These are phyloP conservation scores for Myotis findleyi DNA, from an alignment of 2,797 vertebrate genomes.

Conservation along the genomic window DNA sequence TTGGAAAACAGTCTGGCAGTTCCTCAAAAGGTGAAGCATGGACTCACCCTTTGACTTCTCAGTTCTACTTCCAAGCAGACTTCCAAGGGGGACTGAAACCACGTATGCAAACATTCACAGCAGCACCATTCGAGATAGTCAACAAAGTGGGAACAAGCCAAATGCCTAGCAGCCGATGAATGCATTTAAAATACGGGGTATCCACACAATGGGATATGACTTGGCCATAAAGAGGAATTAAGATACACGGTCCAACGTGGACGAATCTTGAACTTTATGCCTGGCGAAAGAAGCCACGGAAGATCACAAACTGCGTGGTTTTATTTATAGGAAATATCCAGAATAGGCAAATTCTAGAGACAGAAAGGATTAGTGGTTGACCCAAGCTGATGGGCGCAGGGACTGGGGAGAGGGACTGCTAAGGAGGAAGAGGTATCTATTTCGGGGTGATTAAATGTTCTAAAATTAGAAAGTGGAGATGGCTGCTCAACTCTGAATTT, in stretches of 20 bases:
- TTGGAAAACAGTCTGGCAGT: not conserved
- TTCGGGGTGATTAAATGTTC: not conserved
- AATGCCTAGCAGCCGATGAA: not conserved
- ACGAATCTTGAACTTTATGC: not conserved
- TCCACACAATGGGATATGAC: not conserved
- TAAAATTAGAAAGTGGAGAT: not conserved
- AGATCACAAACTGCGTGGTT: not conserved
- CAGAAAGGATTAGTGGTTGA: not conserved
- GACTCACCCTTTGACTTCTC: not conserved
- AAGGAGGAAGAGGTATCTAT: not conserved
- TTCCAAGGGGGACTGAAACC: not conserved
- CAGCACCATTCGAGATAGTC: not conserved
- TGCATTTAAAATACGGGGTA: not conserved
- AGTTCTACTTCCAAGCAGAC: not conserved
- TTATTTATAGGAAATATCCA: not conserved
- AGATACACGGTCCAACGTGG: rapidly evolving
- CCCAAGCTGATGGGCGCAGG: not conserved
- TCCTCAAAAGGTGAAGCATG: not conserved
- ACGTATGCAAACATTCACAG: not conserved
- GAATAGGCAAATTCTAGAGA: not conserved
- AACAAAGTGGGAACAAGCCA: not conserved
- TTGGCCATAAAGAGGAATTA: not conserved
- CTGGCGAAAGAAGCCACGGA: not conserved
- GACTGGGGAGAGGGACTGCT: not conserved
- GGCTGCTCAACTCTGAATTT: not conserved